These are phyloP conservation scores for Myrmecophaga tridactyla DNA, from an alignment of 2,113 vertebrate species.

Conservation along the genomic window DNA sequence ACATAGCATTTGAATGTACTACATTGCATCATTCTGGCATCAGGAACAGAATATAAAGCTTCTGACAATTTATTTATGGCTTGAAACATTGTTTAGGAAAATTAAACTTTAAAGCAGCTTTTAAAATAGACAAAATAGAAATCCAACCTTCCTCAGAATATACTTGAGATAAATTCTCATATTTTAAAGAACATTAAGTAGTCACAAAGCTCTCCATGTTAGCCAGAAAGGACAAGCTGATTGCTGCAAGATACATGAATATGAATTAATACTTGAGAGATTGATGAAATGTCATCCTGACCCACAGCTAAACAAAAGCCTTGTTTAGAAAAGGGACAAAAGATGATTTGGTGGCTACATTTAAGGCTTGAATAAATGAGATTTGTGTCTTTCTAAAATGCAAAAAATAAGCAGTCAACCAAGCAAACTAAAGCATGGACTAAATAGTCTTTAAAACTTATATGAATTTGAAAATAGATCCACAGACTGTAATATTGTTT, in stretches of 20 bases:
- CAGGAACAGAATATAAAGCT: background rate
- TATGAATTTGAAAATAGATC: background rate
- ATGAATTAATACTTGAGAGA: background rate
- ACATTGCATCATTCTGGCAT: too few species aligned
- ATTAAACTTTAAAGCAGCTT: background rate
- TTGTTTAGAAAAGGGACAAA: background rate
- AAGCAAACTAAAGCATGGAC: background rate
- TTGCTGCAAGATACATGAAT: accelerated
- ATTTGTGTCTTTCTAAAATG: background rate
- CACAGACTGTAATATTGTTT: background rate
- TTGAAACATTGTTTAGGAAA: background rate
- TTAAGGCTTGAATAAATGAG: background rate
- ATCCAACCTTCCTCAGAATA: background rate
- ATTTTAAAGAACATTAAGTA: background rate
- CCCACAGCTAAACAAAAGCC: background rate
- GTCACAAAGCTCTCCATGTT: too few species aligned
- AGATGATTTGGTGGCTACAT: background rate
- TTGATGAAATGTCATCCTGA: background rate
- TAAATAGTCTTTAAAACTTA: background rate
- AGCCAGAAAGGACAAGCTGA: too few species aligned
- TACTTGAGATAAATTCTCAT: background rate
- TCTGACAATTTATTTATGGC: background rate
- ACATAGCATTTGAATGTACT: background rate
- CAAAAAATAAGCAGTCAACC: background rate
- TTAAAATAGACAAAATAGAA: background rate